Percentiles rank a stretch among this genome's conserved stretches.
These are phyloP conservation scores for Echinops telfairi DNA, from an alignment of 2,113 vertebrate species.

Conservation along the genomic window DNA sequence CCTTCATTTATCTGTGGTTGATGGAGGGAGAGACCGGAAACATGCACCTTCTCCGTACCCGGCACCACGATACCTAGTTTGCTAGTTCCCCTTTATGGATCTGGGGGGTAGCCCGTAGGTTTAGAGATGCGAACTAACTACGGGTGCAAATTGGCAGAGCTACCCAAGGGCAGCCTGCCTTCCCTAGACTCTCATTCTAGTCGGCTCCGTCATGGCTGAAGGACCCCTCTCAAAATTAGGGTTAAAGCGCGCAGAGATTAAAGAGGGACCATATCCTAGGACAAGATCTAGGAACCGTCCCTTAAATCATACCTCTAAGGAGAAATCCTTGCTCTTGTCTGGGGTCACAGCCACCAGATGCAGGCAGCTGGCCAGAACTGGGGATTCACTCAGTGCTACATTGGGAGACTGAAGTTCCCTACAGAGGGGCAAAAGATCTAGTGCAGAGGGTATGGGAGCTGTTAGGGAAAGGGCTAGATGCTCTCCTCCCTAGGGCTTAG, in stretches of 20 bases:
- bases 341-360: neutral
- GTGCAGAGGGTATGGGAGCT: neutral
- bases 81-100: neutral
- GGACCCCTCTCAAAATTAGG: conserved; percentile 32
- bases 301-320: neutral
- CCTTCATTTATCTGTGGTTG: neutral
- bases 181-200: neutral
- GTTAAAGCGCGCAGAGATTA: neutral
- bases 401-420: neutral
- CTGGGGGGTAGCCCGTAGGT: neutral
- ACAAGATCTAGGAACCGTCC: neutral
- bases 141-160: neutral
- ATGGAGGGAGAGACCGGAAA: neutral
- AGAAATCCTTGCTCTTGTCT: neutral
- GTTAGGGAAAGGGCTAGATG: neutral
- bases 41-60: neutral
- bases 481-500: neutral
- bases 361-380: neutral
- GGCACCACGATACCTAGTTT: neutral
- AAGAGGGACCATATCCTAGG: too few relatives aligned
- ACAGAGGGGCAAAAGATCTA: neutral
- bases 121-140: neutral
- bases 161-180: neutral
- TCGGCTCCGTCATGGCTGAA: neutral
- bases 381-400: neutral